Evolutionary conservation across 2,888 invertebrate species (phyloP).

Genomic region (Erebia palarica): DNA sequence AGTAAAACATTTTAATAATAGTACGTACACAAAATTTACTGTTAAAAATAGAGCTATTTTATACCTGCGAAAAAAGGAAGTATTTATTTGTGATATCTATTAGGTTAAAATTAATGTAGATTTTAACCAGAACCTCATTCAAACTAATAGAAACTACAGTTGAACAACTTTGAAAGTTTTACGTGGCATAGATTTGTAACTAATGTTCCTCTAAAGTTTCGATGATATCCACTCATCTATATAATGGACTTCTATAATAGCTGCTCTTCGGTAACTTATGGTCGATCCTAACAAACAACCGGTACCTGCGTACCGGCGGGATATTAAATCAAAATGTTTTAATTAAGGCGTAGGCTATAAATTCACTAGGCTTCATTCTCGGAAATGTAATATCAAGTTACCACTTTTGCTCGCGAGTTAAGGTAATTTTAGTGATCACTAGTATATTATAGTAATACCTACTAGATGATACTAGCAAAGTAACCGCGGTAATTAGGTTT

Average conservation of each 20-base stretch:
- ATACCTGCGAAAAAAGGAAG: no score
- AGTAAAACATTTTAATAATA: no score
- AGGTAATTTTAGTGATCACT: neutral
- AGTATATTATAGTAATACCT: no score
- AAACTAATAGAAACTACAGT: constrained; percentile 19
- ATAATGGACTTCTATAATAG: constrained; percentile 32
- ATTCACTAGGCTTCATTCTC: constrained; percentile 32
- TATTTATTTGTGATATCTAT: no score
- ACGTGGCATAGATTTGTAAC: constrained; percentile 26
- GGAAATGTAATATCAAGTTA: constrained; percentile 22
- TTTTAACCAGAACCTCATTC: neutral
- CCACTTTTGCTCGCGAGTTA: constrained; percentile 8
- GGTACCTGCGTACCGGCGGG: constrained; percentile 16
- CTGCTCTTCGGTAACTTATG: constrained; percentile 31
- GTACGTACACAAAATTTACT: no score
- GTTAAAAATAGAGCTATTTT: no score
- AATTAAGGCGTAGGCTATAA: constrained; percentile 35
- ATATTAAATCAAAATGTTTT: constrained; percentile 39
- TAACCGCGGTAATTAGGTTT: no score
- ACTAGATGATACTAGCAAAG: no score
- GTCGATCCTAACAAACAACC: constrained; percentile 34
- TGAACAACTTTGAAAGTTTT: constrained; percentile 29
- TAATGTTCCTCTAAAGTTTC: constrained; percentile 38
- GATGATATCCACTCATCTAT: constrained; percentile 41
- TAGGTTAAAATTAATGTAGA: no score